These are phyloP conservation scores for Pyrochroa serraticornis DNA, from an alignment of 2,888 invertebrate species.

Conservation along the genomic window DNA sequence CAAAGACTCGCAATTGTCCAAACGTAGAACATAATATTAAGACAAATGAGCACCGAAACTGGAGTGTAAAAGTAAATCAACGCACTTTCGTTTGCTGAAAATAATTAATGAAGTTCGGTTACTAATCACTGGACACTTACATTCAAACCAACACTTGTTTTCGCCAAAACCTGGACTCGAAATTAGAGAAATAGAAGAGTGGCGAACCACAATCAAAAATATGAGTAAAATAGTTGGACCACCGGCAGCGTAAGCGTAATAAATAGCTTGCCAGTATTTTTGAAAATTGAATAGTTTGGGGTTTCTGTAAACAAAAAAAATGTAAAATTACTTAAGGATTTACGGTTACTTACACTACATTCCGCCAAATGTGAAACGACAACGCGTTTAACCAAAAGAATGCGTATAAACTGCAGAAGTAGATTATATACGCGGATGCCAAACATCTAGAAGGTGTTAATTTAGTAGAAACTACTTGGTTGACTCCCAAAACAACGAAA, in stretches of 20 bases:
- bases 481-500: slow-evolving; percentile 64
- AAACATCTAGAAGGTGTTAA: slow-evolving; percentile 47
- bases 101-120: slow-evolving; percentile 1
- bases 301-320: slow-evolving; percentile 16
- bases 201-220: slow-evolving; percentile 62
- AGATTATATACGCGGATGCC: slow-evolving; percentile 54
- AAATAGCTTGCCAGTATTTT: slow-evolving; percentile 60
- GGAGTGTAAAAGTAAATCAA: slow-evolving; percentile 75
- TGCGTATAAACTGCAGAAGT: slow-evolving; percentile 66
- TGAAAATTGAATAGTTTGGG: slow-evolving; percentile 6
- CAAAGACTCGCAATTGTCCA: slow-evolving; percentile 66
- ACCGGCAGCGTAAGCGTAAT: slow-evolving; percentile 68
- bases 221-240: slow-evolving; percentile 62
- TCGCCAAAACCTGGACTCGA: slow-evolving; percentile 58
- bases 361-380: slow-evolving; percentile 70
- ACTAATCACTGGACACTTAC: slow-evolving; percentile 54
- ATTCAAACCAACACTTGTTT: slow-evolving; percentile 68
- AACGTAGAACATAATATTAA: slow-evolving; percentile 66
- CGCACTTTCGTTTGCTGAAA: slow-evolving; percentile 63
- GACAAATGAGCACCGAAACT: slow-evolving; percentile 62
- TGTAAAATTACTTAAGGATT: background rate
- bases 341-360: slow-evolving; percentile 64
- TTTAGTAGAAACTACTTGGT: slow-evolving; percentile 56
- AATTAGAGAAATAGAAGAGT: slow-evolving; percentile 38
- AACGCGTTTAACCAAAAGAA: slow-evolving; percentile 76